Evolutionary conservation across 2,888 invertebrate genomes (phyloP), one percentile per base, ranked within the genome.

Genomic region (Seira musarum): DNA sequence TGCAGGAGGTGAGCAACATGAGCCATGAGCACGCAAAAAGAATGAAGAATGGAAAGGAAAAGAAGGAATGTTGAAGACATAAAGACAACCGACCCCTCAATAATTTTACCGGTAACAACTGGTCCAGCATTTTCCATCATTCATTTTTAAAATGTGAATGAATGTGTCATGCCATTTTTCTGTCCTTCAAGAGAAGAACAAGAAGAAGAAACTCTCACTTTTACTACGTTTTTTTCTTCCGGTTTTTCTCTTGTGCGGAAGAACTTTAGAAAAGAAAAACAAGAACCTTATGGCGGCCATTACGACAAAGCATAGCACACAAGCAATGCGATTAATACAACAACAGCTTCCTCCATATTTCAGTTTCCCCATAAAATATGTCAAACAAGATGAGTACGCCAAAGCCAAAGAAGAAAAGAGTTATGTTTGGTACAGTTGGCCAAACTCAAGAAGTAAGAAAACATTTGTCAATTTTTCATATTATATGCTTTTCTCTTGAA

Each of bases 51-150:
- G 57, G 8, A 24, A 13, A 15, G 40, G 24, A 24, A 65, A 66
- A 61, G 40, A 64, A 46, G 17, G 21, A 15, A 49, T 64, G 40
- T 70, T 68, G 17, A 13, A 17, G 19, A 19, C 22, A 22, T 61
- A 30, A 40, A 63, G 21, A 46, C 22, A 13, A 35, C 24, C 25
- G 60, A 63, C 25, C 53, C 30, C 35, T 61, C 53, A 22, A 24
- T 22, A 60, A 53, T 13, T 25, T 24, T 49, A 49, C 63, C 17
- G 70, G 65, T 70, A 74, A 81, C 82, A 82, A 63, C 78, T 82
- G 82, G 70, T 72, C 64, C 30, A 2, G 30, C 8, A 30, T 30
- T 30, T 69, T 77, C 77, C 73, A 81, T 81, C 81, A 77, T 77
- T 81, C 81, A 77, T 77, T 68, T 53, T 46, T n/a, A 22, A 57